A percentile compares a stretch with the other conserved stretches of the same genome.
Conservation (phyloP, 2,888 invertebrate genomes). For the Adineta ricciae region DNA sequence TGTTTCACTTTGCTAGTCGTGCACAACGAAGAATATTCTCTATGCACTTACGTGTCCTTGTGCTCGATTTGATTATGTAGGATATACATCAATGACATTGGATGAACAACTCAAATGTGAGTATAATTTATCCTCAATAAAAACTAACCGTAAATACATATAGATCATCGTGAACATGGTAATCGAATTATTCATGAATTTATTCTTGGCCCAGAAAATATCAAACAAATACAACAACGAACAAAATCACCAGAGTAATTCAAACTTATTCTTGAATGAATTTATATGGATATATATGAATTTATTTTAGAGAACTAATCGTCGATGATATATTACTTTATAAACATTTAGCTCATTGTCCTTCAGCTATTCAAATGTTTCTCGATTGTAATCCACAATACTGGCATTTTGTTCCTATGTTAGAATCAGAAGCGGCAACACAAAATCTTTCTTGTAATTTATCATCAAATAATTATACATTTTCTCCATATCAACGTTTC, state of each 20-base stretch:
- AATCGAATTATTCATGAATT: constrained; percentile 7
- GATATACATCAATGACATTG: neutral
- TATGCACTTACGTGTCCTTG: neutral
- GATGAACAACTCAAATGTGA: neutral
- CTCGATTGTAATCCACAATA: neutral
- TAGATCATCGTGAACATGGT: constrained; percentile 1
- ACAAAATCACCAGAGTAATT: neutral
- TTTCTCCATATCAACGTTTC: neutral
- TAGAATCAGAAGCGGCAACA: neutral
- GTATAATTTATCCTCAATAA: no score
- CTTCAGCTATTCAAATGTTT: neutral
- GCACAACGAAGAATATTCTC: neutral
- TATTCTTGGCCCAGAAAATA: neutral
- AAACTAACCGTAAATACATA: no score
- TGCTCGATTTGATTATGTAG: neutral
- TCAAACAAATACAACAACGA: neutral
- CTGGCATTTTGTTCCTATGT: neutral
- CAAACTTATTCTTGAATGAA: neutral
- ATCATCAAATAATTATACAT: neutral
- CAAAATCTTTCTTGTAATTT: no score
- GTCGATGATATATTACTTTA: neutral
- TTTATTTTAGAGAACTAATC: no score
- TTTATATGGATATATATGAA: no score
- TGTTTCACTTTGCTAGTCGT: neutral
- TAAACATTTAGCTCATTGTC: neutral